A percentile compares a stretch with the other conserved stretches of the same genome.
Evolutionary conservation across 2,797 vertebrate species (phyloP).

Genomic region (Enteromius unitaeniatus): DNA sequence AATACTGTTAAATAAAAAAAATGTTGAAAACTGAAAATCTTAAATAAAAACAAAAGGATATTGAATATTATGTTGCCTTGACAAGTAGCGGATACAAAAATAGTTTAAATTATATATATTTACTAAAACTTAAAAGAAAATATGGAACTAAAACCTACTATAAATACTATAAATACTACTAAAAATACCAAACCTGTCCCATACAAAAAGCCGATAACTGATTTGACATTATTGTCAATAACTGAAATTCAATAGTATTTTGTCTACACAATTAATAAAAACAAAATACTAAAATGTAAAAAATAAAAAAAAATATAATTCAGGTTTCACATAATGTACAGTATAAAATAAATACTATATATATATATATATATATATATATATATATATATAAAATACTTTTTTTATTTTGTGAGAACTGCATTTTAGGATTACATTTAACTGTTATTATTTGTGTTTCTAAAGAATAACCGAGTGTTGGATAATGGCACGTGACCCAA

Average conservation of each 20-base stretch:
- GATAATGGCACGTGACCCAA: background rate
- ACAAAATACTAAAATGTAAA: background rate
- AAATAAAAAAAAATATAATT: background rate
- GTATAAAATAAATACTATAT: background rate
- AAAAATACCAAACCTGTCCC: background rate
- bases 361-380: no score
- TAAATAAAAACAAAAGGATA: background rate
- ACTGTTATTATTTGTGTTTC: background rate
- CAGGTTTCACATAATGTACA: background rate
- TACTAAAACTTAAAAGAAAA: background rate
- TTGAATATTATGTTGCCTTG: background rate
- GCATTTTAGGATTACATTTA: background rate
- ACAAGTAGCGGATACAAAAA: background rate
- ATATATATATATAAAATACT: no score
- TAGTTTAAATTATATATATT: background rate
- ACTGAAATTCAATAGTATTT: no score
- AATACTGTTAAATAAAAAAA: background rate
- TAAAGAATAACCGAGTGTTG: background rate
- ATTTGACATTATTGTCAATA: background rate
- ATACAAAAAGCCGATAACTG: background rate
- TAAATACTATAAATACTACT: background rate
- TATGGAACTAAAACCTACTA: background rate
- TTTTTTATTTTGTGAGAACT: background rate
- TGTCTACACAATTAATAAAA: background rate
- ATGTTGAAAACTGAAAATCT: background rate